These are phyloP conservation scores for Diaphora mendica DNA, from an alignment of 2,888 invertebrate genomes.

Conservation along the genomic window DNA sequence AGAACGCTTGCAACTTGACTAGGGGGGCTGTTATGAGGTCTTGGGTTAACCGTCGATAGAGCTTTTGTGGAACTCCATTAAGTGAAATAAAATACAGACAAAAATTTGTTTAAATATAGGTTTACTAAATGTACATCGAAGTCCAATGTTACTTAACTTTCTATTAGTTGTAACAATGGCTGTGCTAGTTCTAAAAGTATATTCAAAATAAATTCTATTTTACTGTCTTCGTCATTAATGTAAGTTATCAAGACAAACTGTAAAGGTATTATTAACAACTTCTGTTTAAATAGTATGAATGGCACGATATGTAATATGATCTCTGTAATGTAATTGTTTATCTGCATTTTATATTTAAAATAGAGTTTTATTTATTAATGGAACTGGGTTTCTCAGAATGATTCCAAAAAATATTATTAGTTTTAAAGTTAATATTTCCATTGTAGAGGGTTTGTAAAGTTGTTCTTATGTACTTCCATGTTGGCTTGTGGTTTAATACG, in stretches of 20 bases:
- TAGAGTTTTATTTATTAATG: constrained; percentile 53
- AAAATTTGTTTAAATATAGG: constrained; percentile 20
- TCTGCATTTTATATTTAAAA: constrained; percentile 56
- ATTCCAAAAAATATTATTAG: constrained; percentile 55
- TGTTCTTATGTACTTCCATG: constrained; percentile 16
- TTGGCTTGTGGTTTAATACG: constrained; percentile 11
- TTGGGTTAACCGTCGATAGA: no score
- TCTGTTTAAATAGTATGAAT: constrained; percentile 32
- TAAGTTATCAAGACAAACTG: constrained; percentile 32
- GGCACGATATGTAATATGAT: constrained; percentile 55
- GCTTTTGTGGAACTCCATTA: neutral
- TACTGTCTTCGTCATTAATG: constrained; percentile 29
- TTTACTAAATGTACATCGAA: constrained; percentile 44
- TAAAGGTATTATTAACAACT: constrained; percentile 28
- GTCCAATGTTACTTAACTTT: constrained; percentile 64
- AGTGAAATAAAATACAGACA: neutral
- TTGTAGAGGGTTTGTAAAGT: constrained; percentile 23
- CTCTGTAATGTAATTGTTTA: constrained; percentile 54
- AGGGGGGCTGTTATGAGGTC: no score
- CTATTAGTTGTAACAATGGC: constrained; percentile 62
- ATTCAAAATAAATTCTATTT: constrained; percentile 21
- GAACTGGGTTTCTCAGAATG: constrained; percentile 48
- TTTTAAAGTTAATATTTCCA: constrained; percentile 40
- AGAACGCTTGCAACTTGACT: no score
- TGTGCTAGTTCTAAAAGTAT: constrained; percentile 55